These are phyloP conservation scores for Zaprionus africanus DNA, from an alignment of 1,140 invertebrate species.

Conservation along the genomic window DNA sequence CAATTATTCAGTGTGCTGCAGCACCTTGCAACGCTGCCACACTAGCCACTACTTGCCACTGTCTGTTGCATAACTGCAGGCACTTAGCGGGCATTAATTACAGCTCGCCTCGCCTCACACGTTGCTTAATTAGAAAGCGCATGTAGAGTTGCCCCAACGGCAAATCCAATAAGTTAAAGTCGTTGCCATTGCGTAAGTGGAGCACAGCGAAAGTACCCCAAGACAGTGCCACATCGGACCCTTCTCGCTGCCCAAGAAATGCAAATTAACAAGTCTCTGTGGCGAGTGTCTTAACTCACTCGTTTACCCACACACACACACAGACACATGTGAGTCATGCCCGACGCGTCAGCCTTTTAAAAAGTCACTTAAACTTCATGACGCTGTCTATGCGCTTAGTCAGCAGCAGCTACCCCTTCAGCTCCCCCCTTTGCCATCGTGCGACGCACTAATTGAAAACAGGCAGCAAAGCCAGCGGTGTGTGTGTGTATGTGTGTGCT, in stretches of 20 bases:
- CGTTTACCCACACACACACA: not conserved
- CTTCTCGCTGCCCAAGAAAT: constrained; percentile 18
- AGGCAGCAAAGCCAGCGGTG: constrained; percentile 20
- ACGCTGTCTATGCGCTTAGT: constrained; percentile 59
- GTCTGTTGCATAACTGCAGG: constrained; percentile 42
- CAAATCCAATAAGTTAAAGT: constrained; percentile 74
- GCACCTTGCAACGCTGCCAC: constrained; percentile 1
- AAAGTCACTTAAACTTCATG: constrained; percentile 75
- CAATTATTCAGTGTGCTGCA: constrained; percentile 32
- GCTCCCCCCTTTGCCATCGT: constrained; percentile 1
- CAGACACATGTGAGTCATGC: constrained; percentile 66
- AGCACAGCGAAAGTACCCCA: constrained; percentile 4
- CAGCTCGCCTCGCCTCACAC: constrained; percentile 19
- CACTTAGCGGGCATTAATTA: constrained; percentile 47
- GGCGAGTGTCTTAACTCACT: constrained; percentile 4
- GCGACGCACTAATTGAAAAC: constrained; percentile 72
- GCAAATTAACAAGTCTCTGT: constrained; percentile 57
- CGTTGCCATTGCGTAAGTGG: constrained; percentile 39
- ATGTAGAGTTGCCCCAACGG: constrained; percentile 66
- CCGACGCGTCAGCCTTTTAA: constrained; percentile 24
- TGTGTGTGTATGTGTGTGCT: not conserved
- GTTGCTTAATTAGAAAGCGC: constrained; percentile 68
- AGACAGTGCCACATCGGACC: not conserved
- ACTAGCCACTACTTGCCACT: not conserved
- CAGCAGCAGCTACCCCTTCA: constrained; percentile 41